Evolutionary conservation across 1,140 invertebrate species (phyloP).

Genomic region (Heliothis subflexa): DNA sequence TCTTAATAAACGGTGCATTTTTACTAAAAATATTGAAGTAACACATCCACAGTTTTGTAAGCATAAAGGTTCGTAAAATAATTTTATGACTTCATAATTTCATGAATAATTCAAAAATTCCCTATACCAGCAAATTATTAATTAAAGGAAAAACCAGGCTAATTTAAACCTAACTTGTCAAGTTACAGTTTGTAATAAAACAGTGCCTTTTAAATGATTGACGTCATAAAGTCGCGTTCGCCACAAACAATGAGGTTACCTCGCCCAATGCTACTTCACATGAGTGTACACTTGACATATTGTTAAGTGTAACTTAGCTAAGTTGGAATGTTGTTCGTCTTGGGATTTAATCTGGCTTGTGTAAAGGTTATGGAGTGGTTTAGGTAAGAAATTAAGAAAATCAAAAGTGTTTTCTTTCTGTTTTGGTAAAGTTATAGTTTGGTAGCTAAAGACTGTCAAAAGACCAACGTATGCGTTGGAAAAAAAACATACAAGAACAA

Average conservation of each 20-base stretch:
- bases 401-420: background rate
- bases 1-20: too few species aligned
- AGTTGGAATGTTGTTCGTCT: background rate
- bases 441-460: too few species aligned
- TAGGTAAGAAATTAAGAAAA: background rate
- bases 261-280: slow-evolving; percentile 23
- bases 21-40: too few species aligned
- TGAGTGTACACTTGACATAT: slow-evolving; percentile 14
- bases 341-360: background rate
- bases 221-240: slow-evolving; percentile 22
- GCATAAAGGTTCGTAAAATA: too few species aligned
- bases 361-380: background rate
- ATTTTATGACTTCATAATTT: too few species aligned
- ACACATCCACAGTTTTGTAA: too few species aligned
- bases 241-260: slow-evolving; percentile 33
- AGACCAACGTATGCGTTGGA: too few species aligned
- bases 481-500: too few species aligned
- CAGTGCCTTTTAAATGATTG: background rate
- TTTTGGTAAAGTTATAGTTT: too few species aligned
- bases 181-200: background rate
- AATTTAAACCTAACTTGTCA: background rate
- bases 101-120: background rate
- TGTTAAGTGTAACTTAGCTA: slow-evolving; percentile 11
- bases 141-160: background rate
- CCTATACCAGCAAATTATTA: background rate